Evolutionary conservation across 2,113 vertebrate species (phyloP).

Genomic region (Myrmecobius fasciatus): DNA sequence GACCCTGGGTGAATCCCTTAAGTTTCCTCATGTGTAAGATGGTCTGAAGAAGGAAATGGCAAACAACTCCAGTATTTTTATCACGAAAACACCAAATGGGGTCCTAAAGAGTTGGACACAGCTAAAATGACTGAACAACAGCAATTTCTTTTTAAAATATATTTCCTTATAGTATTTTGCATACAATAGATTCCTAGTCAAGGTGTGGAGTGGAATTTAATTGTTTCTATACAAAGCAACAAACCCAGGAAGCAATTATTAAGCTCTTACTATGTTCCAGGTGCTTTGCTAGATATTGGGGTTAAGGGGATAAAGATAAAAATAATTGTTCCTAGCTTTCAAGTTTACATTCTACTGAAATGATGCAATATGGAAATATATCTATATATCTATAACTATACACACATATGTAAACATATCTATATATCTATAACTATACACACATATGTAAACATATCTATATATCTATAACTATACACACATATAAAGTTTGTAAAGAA

Average conservation of each 20-base stretch:
- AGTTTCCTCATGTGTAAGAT: neutral
- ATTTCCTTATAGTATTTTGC: neutral
- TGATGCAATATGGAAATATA: neutral
- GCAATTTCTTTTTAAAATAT: neutral
- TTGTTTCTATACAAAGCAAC: neutral
- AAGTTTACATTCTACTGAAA: neutral
- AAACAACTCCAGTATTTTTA: neutral
- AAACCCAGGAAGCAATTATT: neutral
- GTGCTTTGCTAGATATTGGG: neutral
- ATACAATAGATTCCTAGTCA: neutral
- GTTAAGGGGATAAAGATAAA: neutral
- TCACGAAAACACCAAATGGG: neutral
- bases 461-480: neutral
- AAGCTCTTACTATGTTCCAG: neutral
- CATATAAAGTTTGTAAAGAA: neutral
- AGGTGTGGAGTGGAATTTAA: neutral
- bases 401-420: neutral
- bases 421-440: neutral
- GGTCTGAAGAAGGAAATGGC: neutral
- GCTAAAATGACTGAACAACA: neutral
- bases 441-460: neutral
- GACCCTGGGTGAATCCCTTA: neutral
- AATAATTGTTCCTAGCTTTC: neutral
- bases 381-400: neutral
- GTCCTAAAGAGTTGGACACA: neutral